Evolutionary conservation across 1,140 invertebrate species (phyloP).

Genomic region (Adelges cooleyi): DNA sequence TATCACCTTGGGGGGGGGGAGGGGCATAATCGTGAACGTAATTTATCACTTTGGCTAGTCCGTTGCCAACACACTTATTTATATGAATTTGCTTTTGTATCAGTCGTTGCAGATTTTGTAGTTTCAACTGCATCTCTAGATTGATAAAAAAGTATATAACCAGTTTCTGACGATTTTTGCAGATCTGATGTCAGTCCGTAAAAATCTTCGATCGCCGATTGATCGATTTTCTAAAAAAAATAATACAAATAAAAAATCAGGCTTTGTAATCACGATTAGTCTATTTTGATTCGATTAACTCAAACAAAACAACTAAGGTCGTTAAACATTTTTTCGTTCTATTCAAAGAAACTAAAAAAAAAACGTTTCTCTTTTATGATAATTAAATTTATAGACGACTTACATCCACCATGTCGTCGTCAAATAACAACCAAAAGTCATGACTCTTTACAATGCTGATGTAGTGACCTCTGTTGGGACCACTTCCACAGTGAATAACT

Average conservation of each 20-base stretch:
- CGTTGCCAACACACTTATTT: conserved; percentile 1
- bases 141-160: conserved; percentile 99
- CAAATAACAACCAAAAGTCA: conserved; percentile 97
- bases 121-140: conserved; percentile 57
- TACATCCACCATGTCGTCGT: conserved; percentile 99
- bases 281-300: no score
- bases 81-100: conserved; percentile 17
- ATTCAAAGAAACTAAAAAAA: neutral
- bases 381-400: conserved; percentile 42
- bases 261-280: no score
- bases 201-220: conserved; percentile 97
- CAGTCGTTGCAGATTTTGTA: conserved; percentile 7
- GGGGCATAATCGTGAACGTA: no score
- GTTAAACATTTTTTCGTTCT: neutral
- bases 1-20: conserved; percentile 16
- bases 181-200: conserved; percentile 96
- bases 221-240: conserved; percentile 86
- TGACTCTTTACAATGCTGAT: conserved; percentile 99
- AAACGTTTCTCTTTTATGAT: neutral
- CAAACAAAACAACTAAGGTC: neutral
- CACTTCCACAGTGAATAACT: conserved; percentile 97
- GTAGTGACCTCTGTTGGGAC: conserved; percentile 97
- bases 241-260: conserved; percentile 15
- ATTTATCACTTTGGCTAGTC: neutral
- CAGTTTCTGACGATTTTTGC: conserved; percentile 97